Evolutionary conservation across 2,797 vertebrate species (phyloP), one percentile per base, ranked within the genome.

Genomic region (Helarctos malayanus): DNA sequence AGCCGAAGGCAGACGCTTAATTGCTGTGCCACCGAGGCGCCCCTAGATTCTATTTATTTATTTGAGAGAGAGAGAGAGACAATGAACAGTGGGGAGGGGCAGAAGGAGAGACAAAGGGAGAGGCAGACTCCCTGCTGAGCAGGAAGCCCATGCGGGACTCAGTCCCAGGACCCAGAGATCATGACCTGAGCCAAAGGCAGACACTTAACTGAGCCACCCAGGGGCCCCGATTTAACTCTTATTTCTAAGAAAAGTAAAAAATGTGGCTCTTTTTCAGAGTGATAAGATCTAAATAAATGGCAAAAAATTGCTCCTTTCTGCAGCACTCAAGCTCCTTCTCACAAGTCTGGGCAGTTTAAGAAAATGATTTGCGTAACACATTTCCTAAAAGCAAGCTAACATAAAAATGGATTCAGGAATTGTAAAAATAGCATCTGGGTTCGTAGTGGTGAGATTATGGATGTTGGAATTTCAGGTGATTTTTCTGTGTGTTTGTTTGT

Each of bases 161-260:
- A n/a, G 7, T 14, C 61, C 61, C 14, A 63, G 61, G 29, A n/a
- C 61, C 61, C 3, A 1, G 61, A n/a, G 29, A n/a, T 65, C 32
- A n/a, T 16, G 61, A 65, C 61, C 61, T n/a, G 61, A 65, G 61
- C 61, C 61, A 32, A 32, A 65, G 61, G 61, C 14, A 65, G 61
- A n/a, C 61, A 63, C 29, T n/a, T 63, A 63, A 63, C 61, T 65
- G 29, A 65, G 61, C 29, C 61, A 65, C 29, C 29, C 29, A n/a
- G 29, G 14, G 2, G 8, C 15, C 61, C 61, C 7, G 7, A 78
- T 65, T 54, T 89, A 94, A 54, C 13, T 63, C 29, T 91, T 29
- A 81, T 94, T 94, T 96, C n/a, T 81, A 69, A 95, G 59, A 75
- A n/a, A 76, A 83, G 61, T 76, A 27, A 86, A 93, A 94, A 80